A percentile compares a stretch with the other conserved stretches of the same genome.
These are phyloP conservation scores for Climacteris rufus DNA, from an alignment of 2,113 vertebrate species.

Conservation along the genomic window DNA sequence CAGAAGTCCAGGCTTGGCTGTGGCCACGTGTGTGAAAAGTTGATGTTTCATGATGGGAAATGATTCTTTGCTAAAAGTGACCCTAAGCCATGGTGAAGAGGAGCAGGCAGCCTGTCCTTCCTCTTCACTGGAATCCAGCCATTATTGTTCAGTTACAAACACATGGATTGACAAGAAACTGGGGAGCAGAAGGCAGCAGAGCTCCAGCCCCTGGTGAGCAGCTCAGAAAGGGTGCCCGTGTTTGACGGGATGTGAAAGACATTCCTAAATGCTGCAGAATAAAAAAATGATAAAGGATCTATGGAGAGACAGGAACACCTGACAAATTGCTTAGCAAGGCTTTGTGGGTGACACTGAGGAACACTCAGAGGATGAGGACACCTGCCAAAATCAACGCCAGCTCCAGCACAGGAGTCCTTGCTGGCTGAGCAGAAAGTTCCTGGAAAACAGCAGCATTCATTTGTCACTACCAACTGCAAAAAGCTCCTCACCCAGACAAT, in stretches of 20 bases:
- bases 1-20: neutral
- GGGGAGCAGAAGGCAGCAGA: neutral
- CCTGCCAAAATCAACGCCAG: neutral
- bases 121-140: neutral
- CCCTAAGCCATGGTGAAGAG: neutral
- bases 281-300: neutral
- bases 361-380: neutral
- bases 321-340: neutral
- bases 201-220: neutral
- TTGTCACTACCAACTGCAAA: neutral
- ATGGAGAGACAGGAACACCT: neutral
- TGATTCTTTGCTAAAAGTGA: neutral
- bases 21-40: neutral
- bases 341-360: neutral
- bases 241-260: neutral
- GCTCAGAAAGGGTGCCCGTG: neutral
- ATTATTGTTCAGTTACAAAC: neutral
- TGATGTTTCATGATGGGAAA: neutral
- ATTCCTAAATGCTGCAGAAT: neutral
- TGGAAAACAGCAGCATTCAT: neutral
- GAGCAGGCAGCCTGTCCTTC: neutral
- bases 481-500: neutral
- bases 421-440: neutral
- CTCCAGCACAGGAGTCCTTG: neutral
- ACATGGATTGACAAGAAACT: neutral